Base-by-base conservation (phyloP, 2,888 invertebrate species). In the Ganaspis brasiliensis region DNA sequence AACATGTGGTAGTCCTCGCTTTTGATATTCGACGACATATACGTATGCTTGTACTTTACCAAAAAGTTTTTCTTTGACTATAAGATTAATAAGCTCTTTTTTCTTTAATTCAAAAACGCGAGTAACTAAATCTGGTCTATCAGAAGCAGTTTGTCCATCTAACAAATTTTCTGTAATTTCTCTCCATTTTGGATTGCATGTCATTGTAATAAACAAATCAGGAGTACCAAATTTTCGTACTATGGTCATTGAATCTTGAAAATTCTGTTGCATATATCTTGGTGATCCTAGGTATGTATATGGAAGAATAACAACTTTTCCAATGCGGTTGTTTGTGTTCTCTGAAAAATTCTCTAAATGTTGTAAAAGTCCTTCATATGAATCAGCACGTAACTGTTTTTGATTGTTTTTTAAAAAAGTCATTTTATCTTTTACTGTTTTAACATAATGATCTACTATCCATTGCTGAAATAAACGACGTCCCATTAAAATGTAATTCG, bases 191-290 rank as follows among this genome's bases (percentile, higher is more conserved):
- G 52, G 19, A 52, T 52, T 77, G 73, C 57, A 70, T 52, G n/a
- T 73, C 52, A 52, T 52, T 52, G 16, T 19, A 19, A 52, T 19
- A 52, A 52, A 52, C 16, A 52, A 52, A 52, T 52, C 52, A 52
- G 52, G 52, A 16, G 2, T 52, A 8, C 52, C 52, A 52, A 19
- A 52, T 52, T 52, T 72, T 9, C 63, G 40, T 31, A 75, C 75
- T 37, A 79, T 73, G 12, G 74, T 59, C 82, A 83, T 82, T 16
- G 80, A 79, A 74, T 84, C 82, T 76, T 81, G 81, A 40, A 63
- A 78, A 26, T 45, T 35, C 19, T 79, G 76, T 37, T 45, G 56
- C 80, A 77, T 79, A 56, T 77, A 16, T 19, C 79, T 74, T 10
- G 79, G 77, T 31, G 72, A 77, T n/a, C 79, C 79, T 40, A 55